Evolutionary conservation across 2,113 vertebrate species (phyloP).

Genomic region (Lucifuga dentata): DNA sequence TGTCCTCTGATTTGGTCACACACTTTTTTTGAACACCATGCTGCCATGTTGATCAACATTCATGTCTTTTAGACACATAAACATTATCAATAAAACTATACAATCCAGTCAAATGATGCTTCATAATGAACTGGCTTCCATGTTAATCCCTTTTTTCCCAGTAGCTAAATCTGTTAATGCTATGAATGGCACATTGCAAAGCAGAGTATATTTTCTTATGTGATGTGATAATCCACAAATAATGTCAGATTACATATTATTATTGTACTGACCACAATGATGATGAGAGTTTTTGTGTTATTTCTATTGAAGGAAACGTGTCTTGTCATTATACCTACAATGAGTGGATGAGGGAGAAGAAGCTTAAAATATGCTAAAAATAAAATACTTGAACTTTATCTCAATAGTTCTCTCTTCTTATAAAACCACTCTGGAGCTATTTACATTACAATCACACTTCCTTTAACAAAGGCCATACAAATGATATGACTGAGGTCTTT

Average conservation of each 20-base stretch:
- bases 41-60: neutral
- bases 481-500: constrained; percentile 19
- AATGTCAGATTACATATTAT: neutral
- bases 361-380: constrained; percentile 57
- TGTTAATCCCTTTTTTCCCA: neutral
- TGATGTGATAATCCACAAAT: neutral
- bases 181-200: neutral
- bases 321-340: neutral
- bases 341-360: constrained; percentile 25
- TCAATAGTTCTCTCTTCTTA: constrained; percentile 66
- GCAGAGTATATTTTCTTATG: constrained; percentile 8
- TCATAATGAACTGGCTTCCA: neutral
- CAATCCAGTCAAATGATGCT: no score
- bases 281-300: constrained; percentile 1
- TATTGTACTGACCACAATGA: neutral
- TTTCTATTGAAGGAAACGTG: neutral
- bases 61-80: no score
- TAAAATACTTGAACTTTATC: constrained; percentile 63
- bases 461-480: constrained; percentile 14
- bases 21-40: neutral
- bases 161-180: neutral
- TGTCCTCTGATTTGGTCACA: no score
- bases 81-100: no score
- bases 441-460: constrained; percentile 79
- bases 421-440: constrained; percentile 78